Evolutionary conservation across 2,888 invertebrate genomes (phyloP), one percentile per base, ranked within the genome.

Genomic region (Epiblema foenella): DNA sequence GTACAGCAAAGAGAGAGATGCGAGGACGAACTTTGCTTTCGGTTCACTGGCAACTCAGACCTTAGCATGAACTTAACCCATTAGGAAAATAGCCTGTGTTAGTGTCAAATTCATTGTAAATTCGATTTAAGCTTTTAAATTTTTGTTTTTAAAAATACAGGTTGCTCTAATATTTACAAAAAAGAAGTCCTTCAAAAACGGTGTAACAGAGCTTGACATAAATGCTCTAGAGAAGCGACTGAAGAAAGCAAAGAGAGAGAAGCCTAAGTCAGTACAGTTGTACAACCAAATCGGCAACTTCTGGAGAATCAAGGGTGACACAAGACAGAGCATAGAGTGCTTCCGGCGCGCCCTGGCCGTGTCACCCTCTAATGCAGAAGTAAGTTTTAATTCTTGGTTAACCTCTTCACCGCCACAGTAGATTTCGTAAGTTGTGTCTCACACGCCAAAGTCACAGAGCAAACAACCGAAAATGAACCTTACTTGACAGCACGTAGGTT

Each of bases 281-380:
- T 98, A 97, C 86, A 98, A 98, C 86, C 97, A 98, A 88, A 97
- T 98, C 82, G 98, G 98, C 1, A 98, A 98, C 89, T 98, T 97
- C 88, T 98, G 97, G 97, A 95, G 98, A 75, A 97, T 98, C 77
- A 97, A 97, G 87, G 98, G 98, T 5, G 97, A 98, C 84, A 97
- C 98, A 8, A 95, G 96, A 82, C 95, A 96, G 82, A 97, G 98
- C 0, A 98, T 98, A 74, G 98, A 98, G 88, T 98, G 98, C 86
- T 98, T 98, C 89, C 95, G 98, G 74, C 94, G 97, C 81, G 98
- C 97, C 5, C 94, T 98, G 24, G 96, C 97, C 24, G 96, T 98
- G 12, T 96, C 97, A 24, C 98, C 98, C 1, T 97, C 97, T 82
- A 97, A 98, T 92, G 96, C 98, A 54, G 98, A 98, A 89, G 96